These are phyloP conservation scores for Orchesella flavescens DNA, from an alignment of 2,888 invertebrate genomes.

Conservation along the genomic window DNA sequence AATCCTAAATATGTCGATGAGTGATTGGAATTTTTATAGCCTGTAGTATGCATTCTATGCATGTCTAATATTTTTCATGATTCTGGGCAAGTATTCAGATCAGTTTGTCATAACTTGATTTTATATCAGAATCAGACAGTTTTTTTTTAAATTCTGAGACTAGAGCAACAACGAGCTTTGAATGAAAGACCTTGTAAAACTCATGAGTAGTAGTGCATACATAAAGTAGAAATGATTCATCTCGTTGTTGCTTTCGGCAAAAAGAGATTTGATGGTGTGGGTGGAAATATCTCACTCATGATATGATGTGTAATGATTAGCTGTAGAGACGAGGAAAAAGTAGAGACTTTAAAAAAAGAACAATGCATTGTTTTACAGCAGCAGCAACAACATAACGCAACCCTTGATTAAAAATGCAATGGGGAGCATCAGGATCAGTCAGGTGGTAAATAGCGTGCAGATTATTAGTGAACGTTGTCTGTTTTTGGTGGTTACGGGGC, in stretches of 20 bases:
- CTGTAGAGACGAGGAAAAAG: background rate
- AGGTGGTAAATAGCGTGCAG: background rate
- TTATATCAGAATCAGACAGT: background rate
- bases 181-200: background rate
- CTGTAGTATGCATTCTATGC: too few relatives aligned
- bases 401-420: background rate
- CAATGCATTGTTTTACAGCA: background rate
- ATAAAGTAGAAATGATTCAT: background rate
- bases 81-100: background rate
- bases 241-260: background rate
- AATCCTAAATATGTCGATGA: too few relatives aligned
- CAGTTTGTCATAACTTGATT: background rate
- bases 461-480: background rate
- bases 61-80: background rate
- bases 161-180: background rate
- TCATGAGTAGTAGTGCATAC: background rate
- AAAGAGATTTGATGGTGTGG: background rate
- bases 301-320: background rate
- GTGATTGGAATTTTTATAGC: too few relatives aligned
- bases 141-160: background rate
- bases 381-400: background rate
- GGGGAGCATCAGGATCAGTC: too few relatives aligned
- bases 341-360: background rate
- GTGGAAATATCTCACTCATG: background rate
- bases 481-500: background rate